Evolutionary conservation across 1,140 invertebrate species (phyloP), one percentile per base, ranked within the genome.

Genomic region (Fopius arisanus): DNA sequence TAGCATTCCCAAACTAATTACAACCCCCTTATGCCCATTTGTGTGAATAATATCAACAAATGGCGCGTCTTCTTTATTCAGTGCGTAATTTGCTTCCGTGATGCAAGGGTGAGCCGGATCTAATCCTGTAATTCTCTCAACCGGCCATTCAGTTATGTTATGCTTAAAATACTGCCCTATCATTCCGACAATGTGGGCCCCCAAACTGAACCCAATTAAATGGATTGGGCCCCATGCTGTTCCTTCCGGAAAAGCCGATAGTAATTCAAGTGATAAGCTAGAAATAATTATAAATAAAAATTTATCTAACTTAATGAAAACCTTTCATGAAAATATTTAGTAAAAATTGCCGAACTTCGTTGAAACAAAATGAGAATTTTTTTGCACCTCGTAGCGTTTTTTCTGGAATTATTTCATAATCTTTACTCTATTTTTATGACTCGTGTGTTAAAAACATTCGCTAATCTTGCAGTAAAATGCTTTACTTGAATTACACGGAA

Each of bases 1-100:
- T 0, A 89, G 89, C 9, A 90, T 71, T 37, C 90, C 90, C 33
- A 91, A 84, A 19, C 90, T 90, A n/a, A 91, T 77, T 37, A 83
- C 81, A 3, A 80, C 79, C 40, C 89, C 76, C 6, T 88, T 75
- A 73, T 83, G 80, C 0, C 88, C 90, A 73, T 91, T 91, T 1
- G 92, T 92, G 70, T 93, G 94, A 75, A 95, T 92, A 3, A 92
- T 90, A 78, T 95, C 94, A 0, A 93, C 90, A 68, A 91, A 92
- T 21, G 89, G 82, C 0, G 92, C 92, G 77, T 93, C 92, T 0
- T 82, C 83, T 40, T 83, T 83, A 77, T 91, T 89, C 28, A 93
- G 79, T 0, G 79, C 78, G 0, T 82, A 63, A 41, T 89, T 84
- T 0, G 83, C 79, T 1, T 87, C 88, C 23, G 83, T 79, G 78